These are phyloP conservation scores for Sesamia nonagrioides DNA, from an alignment of 1,140 invertebrate genomes.

Conservation along the genomic window DNA sequence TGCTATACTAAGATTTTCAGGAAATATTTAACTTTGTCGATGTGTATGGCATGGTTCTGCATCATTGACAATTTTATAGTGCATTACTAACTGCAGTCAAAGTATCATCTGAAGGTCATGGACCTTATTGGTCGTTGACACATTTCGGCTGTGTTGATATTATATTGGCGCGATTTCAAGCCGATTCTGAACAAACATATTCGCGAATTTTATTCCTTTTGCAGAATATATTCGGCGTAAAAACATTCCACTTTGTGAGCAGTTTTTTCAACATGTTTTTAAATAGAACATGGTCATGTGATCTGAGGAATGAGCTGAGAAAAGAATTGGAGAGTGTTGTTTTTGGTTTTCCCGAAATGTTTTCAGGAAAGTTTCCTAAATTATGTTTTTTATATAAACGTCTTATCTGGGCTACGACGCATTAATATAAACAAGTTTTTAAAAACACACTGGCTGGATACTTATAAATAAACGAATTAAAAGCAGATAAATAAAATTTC, in stretches of 20 bases:
- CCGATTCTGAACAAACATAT: slow-evolving; percentile 39
- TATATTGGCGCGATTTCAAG: slow-evolving; percentile 74
- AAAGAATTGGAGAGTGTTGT: background rate
- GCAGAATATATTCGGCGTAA: slow-evolving; percentile 50
- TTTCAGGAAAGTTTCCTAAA: background rate
- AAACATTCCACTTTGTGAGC: slow-evolving; percentile 26
- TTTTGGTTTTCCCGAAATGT: background rate
- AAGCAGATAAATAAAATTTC: too few species aligned
- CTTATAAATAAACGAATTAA: background rate
- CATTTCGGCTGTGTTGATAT: slow-evolving; percentile 49
- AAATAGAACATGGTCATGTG: background rate
- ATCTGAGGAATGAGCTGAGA: background rate
- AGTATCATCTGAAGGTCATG: slow-evolving; percentile 63
- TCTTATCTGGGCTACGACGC: background rate
- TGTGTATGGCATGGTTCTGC: background rate
- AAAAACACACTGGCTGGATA: background rate
- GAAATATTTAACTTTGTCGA: background rate
- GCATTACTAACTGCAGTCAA: background rate
- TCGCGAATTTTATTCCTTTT: slow-evolving; percentile 60
- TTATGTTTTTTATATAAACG: background rate
- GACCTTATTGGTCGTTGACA: slow-evolving; percentile 74
- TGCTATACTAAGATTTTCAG: too few species aligned
- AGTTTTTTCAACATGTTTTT: slow-evolving; percentile 26
- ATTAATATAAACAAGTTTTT: background rate
- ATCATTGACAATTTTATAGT: background rate